Conservation (phyloP, 1,140 invertebrate genomes). For the Oscheius sp. region DNA sequence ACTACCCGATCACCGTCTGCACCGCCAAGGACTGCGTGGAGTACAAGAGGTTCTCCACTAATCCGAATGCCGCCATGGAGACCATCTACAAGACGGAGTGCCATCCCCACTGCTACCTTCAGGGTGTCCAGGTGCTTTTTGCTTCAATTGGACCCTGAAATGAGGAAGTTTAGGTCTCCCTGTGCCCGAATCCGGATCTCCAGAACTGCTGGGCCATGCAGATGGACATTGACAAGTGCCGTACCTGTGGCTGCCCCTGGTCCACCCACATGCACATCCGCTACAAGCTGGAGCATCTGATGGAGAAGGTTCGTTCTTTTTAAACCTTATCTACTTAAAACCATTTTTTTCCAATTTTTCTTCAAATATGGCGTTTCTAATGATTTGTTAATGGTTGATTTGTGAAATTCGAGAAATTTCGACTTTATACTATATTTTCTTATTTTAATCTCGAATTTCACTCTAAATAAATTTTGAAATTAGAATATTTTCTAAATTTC, state of each 20-base stretch:
- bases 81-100: slow-evolving; percentile 10
- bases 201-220: slow-evolving; percentile 10
- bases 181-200: slow-evolving; percentile 13
- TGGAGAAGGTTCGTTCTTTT: not conserved
- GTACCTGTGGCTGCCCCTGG: not conserved
- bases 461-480: too few relatives aligned
- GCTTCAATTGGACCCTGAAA: too few relatives aligned
- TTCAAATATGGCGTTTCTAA: too few relatives aligned
- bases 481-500: too few relatives aligned
- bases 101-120: slow-evolving; percentile 10
- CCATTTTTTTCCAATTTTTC: too few relatives aligned
- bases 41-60: not conserved
- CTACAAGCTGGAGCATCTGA: not conserved
- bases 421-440: too few relatives aligned
- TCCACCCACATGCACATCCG: slow-evolving; percentile 3
- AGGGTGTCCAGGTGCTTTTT: too few relatives aligned
- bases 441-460: too few relatives aligned
- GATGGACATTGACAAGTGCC: slow-evolving; percentile 17
- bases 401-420: too few relatives aligned
- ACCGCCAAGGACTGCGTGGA: slow-evolving; percentile 19
- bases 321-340: too few relatives aligned
- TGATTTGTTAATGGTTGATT: too few relatives aligned
- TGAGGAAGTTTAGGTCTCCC: too few relatives aligned
- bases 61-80: not conserved
- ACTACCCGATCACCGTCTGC: slow-evolving; percentile 32